Evolutionary conservation across 2,888 invertebrate species (phyloP).

Genomic region (Herminia tarsipennalis): DNA sequence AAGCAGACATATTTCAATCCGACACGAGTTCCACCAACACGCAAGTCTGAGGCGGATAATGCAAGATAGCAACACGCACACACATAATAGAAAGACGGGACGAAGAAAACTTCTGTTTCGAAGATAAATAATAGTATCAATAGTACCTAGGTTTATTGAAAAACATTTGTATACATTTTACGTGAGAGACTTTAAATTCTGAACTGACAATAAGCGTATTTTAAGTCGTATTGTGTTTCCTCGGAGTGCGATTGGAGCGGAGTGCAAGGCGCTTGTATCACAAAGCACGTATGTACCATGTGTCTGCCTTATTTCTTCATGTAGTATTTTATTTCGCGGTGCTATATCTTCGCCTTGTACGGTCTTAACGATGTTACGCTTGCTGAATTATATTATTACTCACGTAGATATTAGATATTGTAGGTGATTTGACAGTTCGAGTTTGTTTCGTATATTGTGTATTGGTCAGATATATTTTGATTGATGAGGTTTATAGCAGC

Average conservation of each 20-base stretch:
- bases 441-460: conserved; percentile 26
- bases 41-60: conserved; percentile 78
- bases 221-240: conserved; percentile 48
- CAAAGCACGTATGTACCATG: conserved; percentile 69
- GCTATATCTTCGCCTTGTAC: conserved; percentile 53
- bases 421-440: conserved; percentile 21
- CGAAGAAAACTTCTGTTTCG: conserved; percentile 63
- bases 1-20: conserved; percentile 80
- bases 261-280: conserved; percentile 46
- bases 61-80: conserved; percentile 67
- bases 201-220: conserved; percentile 66
- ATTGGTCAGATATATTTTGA: conserved; percentile 32
- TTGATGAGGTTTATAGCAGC: conserved; percentile 32
- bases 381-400: conserved; percentile 59
- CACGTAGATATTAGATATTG: conserved; percentile 40
- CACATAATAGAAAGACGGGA: conserved; percentile 57
- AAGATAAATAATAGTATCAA: conserved; percentile 45
- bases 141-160: conserved; percentile 44
- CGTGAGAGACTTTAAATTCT: conserved; percentile 52
- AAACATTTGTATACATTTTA: conserved; percentile 46
- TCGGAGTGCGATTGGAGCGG: conserved; percentile 34
- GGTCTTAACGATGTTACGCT: conserved; percentile 56
- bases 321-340: conserved; percentile 58
- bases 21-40: conserved; percentile 82
- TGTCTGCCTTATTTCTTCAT: conserved; percentile 60